Base-by-base conservation (phyloP, 1,140 invertebrate species). In the Bradysia coprophila region DNA sequence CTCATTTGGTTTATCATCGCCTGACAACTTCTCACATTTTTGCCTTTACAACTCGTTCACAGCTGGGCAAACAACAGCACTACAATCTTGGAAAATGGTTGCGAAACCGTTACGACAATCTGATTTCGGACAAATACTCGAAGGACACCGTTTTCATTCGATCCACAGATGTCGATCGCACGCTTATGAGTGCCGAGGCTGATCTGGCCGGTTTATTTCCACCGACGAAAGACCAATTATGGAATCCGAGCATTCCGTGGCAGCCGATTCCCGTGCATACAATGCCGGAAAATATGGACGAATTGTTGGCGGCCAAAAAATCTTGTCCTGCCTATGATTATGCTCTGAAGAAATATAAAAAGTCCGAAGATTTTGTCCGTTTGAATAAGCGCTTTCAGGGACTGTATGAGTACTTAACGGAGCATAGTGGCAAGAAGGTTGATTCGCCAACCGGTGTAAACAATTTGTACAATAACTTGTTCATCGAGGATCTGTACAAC, bases 201-300 rank as follows among this genome's bases (percentile, higher is more conserved):
- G 80, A 89, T 63, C 65, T 93, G 42, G 87, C 87, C 43, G 85
- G 85, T 4, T 69, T 85, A 45, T 87, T 78, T 55, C 80, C 83
- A 6, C 73, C 75, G 1, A 51, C 52, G 11, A 64, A 61, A 4
- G 51, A 61, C 15, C 64, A 75, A 49, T 45, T 74, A 3, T 92
- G 85, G 81, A 73, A 87, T 53, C 43, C 50, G 1, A 46, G 71
- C 3, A 55, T 91, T 2, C 51, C 62, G 10, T 95, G 90, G 90
- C 87, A 91, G 58, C 89, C 90, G 0, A 83, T 94, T 49, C 86
- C 90, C 1, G 69, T 94, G 9, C 86, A 91, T 49, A 86, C 87
- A 1, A 49, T 67, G 16, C 78, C 81, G 0, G 66, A 76, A 55
- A 48, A 63, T 2, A 44, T 69, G 19, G 86, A 91, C 65, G 51